phyloP scores from a whole-genome alignment of 2,113 vertebrate species.

The Percina caprodes region DNA sequence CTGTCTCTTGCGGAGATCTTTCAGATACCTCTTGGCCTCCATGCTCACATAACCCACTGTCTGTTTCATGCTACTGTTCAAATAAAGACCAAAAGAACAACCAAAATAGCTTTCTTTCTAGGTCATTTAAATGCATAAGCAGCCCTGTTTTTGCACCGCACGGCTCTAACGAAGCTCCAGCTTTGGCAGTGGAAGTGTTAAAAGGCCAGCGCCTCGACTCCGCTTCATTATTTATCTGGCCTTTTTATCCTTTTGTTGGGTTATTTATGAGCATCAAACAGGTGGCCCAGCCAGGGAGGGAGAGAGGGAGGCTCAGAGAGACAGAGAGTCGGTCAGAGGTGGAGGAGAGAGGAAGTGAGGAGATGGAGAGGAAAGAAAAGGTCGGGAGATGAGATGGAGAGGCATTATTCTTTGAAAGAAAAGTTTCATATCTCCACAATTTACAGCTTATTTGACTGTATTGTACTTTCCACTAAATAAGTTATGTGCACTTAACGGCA shows the following conservation, averaged over 20 bases:
- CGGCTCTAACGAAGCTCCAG: not conserved
- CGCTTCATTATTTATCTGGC: constrained; percentile 66
- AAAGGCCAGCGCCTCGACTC: constrained; percentile 52
- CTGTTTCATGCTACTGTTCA: constrained; percentile 16
- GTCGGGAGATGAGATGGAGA: not conserved
- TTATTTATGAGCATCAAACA: constrained; percentile 72
- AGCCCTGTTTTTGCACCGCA: not conserved
- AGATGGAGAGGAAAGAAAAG: constrained; percentile 17
- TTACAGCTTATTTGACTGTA: not conserved
- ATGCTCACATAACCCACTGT: not conserved
- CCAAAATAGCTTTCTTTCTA: not conserved
- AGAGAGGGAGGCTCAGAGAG: not conserved
- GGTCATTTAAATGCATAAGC: constrained; percentile 5
- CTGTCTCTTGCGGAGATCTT: constrained; percentile 41
- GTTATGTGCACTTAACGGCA: no score
- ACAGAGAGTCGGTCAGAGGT: not conserved
- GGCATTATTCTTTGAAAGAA: not conserved
- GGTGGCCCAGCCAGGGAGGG: constrained; percentile 30
- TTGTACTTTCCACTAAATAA: not conserved
- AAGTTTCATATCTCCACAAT: not conserved
- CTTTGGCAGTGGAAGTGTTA: not conserved
- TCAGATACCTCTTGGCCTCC: constrained; percentile 44
- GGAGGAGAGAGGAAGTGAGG: not conserved
- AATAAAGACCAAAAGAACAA: constrained; percentile 31
- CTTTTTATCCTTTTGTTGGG: constrained; percentile 67